A percentile compares a stretch with the other conserved stretches of the same genome.
Conservation (phyloP, 2,113 vertebrate species). For the Sigmodon hispidus region DNA sequence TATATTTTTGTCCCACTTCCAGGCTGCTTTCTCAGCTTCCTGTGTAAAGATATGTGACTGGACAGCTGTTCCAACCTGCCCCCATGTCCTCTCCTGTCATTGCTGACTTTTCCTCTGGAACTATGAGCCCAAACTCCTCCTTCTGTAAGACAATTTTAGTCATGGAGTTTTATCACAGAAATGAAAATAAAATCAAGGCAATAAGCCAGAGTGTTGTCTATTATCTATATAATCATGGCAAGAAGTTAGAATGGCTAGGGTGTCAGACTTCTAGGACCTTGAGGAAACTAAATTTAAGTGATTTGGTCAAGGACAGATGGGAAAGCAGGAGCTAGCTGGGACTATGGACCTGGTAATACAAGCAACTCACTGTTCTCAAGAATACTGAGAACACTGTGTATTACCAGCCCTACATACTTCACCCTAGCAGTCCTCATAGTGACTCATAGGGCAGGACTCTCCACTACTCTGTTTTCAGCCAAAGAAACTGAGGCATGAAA, state of each 20-base stretch:
- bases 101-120: neutral
- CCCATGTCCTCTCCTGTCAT: too few relatives aligned
- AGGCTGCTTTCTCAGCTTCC: neutral
- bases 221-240: neutral
- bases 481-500: neutral
- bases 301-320: neutral
- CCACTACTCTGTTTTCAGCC: neutral
- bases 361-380: neutral
- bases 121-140: neutral
- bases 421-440: neutral
- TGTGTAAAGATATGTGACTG: neutral
- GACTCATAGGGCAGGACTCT: neutral
- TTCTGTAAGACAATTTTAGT: neutral
- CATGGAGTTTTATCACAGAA: neutral
- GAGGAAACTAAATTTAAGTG: constrained; percentile 22
- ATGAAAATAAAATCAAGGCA: neutral
- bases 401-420: neutral
- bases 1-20: neutral
- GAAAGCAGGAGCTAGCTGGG: neutral
- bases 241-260: neutral
- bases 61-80: neutral
- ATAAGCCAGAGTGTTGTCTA: constrained; percentile 2
- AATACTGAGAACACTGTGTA: neutral
- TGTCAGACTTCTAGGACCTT: neutral
- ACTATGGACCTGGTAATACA: neutral